These are phyloP conservation scores for Blastobasis adustella DNA, from an alignment of 2,888 invertebrate species.

Conservation along the genomic window DNA sequence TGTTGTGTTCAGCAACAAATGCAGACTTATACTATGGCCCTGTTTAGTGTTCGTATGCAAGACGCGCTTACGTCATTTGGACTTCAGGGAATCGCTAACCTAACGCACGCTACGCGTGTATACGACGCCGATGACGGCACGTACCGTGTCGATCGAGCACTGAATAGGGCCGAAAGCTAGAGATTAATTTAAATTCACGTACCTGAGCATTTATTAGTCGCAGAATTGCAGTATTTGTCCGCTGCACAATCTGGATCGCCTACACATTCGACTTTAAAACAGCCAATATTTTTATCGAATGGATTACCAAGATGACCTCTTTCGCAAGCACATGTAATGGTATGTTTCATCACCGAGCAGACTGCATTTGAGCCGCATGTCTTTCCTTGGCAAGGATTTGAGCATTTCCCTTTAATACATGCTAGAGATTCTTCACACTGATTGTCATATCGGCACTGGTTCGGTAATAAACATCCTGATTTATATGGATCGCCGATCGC, in stretches of 20 bases:
- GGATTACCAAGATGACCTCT: conserved; percentile 89
- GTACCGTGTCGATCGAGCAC: too few relatives aligned
- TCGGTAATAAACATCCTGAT: conserved; percentile 82
- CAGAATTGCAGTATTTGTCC: conserved; percentile 84
- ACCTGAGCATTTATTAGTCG: conserved; percentile 86
- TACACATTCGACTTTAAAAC: conserved; percentile 92
- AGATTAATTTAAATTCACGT: conserved; percentile 32
- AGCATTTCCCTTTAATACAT: conserved; percentile 85
- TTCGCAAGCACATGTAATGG: conserved; percentile 84
- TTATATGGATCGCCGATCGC: conserved; percentile 83
- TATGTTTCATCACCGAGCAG: conserved; percentile 84
- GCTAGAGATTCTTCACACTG: conserved; percentile 86
- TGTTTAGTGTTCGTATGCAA: too few relatives aligned
- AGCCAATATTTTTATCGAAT: conserved; percentile 83
- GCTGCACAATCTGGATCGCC: conserved; percentile 82
- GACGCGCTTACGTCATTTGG: too few relatives aligned
- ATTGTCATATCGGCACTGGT: conserved; percentile 82
- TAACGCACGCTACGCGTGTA: too few relatives aligned
- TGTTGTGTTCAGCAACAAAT: too few relatives aligned
- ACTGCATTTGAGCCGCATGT: conserved; percentile 85
- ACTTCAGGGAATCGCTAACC: too few relatives aligned
- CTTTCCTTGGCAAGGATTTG: conserved; percentile 84
- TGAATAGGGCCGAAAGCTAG: too few relatives aligned
- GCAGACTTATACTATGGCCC: too few relatives aligned
- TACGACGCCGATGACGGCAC: too few relatives aligned